Evolutionary conservation across 2,888 invertebrate genomes (phyloP).

Genomic region (Bugulina stolonifera): DNA sequence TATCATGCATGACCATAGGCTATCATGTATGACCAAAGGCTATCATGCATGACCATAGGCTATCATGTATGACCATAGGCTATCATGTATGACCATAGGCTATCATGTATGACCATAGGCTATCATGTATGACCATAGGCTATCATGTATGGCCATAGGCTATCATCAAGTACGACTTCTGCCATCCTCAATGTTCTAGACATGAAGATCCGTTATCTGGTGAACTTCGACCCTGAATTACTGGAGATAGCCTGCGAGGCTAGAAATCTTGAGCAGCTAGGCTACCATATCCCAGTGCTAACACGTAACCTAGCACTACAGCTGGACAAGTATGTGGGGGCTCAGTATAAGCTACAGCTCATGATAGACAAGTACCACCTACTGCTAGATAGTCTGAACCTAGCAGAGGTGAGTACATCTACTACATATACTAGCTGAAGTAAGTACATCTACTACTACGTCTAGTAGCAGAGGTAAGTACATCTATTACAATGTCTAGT

Average conservation of each 20-base stretch:
- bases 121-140: background rate
- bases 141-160: background rate
- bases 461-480: too few species aligned
- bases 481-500: too few species aligned
- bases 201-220: slow-evolving; percentile 17
- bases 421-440: too few species aligned
- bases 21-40: background rate
- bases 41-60: background rate
- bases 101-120: background rate
- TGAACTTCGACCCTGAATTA: slow-evolving; percentile 26
- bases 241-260: slow-evolving; percentile 25
- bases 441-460: too few species aligned
- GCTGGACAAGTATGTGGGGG: slow-evolving; percentile 10
- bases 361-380: slow-evolving; percentile 26
- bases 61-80: background rate
- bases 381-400: slow-evolving; percentile 19
- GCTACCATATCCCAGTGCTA: slow-evolving; percentile 29
- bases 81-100: background rate
- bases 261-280: slow-evolving; percentile 28
- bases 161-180: too few species aligned
- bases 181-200: background rate
- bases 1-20: background rate
- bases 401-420: slow-evolving; percentile 2
- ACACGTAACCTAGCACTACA: slow-evolving; percentile 28
- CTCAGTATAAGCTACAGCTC: slow-evolving; percentile 8